A percentile compares a stretch with the other conserved stretches of the same genome.
Conservation (phyloP, 2,113 vertebrate species). For the Pavo muticus region DNA sequence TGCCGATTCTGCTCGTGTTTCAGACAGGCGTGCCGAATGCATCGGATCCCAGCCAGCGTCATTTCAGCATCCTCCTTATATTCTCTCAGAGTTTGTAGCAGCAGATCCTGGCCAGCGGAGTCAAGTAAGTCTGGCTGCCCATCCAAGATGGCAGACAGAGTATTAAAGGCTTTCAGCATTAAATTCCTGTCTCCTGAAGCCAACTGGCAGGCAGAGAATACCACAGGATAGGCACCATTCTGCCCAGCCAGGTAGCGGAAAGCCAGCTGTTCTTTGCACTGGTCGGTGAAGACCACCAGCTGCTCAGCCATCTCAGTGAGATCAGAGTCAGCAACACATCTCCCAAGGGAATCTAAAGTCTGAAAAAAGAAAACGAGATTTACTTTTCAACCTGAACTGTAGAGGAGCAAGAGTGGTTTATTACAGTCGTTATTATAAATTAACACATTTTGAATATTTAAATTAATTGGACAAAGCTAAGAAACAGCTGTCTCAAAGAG, state of each 20-base stretch:
- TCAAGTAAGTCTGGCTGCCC: slow-evolving; percentile 95
- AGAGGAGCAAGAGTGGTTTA: not conserved
- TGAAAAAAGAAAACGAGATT: slow-evolving; percentile 18
- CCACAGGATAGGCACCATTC: slow-evolving; percentile 86
- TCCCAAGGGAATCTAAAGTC: slow-evolving; percentile 83
- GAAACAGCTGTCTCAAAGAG: rapidly evolving
- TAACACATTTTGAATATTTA: no score
- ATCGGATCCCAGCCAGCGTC: slow-evolving; percentile 69
- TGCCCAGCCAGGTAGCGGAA: slow-evolving; percentile 88
- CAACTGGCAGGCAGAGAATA: slow-evolving; percentile 85
- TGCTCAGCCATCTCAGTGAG: slow-evolving; percentile 9
- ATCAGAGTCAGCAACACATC: slow-evolving; percentile 38
- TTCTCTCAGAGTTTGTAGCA: slow-evolving; percentile 76
- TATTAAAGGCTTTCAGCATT: slow-evolving; percentile 71
- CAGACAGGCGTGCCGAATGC: slow-evolving; percentile 84
- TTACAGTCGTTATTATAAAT: not conserved
- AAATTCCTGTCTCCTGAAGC: slow-evolving; percentile 44
- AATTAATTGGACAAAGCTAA: rapidly evolving
- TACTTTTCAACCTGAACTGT: rapidly evolving
- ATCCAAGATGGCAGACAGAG: slow-evolving; percentile 83
- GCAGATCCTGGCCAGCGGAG: slow-evolving; percentile 77
- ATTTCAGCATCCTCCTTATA: slow-evolving; percentile 37
- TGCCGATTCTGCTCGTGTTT: slow-evolving; percentile 95
- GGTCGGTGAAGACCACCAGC: slow-evolving; percentile 80
- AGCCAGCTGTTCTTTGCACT: slow-evolving; percentile 84